Evolutionary conservation across 2,888 invertebrate species (phyloP).

Genomic region (Trissoscelio sp.): DNA sequence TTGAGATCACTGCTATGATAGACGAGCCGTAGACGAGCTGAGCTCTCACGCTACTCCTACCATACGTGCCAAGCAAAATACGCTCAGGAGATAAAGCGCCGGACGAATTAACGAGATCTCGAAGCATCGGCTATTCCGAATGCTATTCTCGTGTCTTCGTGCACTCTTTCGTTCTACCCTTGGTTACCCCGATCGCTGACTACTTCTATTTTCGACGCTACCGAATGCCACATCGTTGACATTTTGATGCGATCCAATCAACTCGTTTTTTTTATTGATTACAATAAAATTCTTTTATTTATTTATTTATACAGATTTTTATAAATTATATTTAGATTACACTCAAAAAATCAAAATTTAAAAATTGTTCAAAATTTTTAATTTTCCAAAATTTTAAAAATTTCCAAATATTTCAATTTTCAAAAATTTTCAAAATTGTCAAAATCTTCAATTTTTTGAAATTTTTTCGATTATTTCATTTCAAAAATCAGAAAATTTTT

Average conservation of each 20-base stretch:
- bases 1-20: conserved; percentile 48
- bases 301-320: too few species aligned
- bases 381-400: too few species aligned
- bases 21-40: conserved; percentile 51
- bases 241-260: conserved; percentile 5
- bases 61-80: conserved; percentile 31
- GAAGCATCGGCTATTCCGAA: conserved; percentile 38
- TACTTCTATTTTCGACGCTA: conserved; percentile 39
- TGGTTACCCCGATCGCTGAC: neutral
- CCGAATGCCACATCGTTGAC: conserved; percentile 22
- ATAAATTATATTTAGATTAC: too few species aligned
- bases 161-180: conserved; percentile 30
- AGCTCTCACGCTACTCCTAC: conserved; percentile 49
- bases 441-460: too few species aligned
- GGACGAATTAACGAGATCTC: conserved; percentile 56
- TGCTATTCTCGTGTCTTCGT: conserved; percentile 56
- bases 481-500: too few species aligned
- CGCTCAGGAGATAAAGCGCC: conserved; percentile 49
- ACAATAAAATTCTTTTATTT: too few species aligned
- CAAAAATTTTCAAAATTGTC: too few species aligned
- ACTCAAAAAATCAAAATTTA: too few species aligned
- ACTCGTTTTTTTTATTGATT: too few species aligned
- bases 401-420: too few species aligned
- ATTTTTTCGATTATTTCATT: too few species aligned
- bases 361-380: too few species aligned